A percentile compares a stretch with the other conserved stretches of the same genome.
These are phyloP conservation scores for Anguilla obscura DNA, from an alignment of 2,797 vertebrate genomes.

Conservation along the genomic window DNA sequence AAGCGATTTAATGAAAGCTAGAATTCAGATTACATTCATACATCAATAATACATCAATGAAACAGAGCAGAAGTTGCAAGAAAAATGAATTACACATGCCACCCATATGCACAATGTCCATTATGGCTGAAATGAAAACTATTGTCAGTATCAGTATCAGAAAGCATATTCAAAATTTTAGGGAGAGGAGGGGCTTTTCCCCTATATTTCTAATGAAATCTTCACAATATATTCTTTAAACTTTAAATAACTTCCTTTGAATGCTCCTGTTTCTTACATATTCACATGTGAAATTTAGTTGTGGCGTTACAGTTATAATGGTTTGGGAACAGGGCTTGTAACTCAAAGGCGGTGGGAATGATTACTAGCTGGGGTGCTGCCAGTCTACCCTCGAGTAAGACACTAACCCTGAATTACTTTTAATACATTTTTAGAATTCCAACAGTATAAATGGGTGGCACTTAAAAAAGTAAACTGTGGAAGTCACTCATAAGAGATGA, in stretches of 20 bases:
- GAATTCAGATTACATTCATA: not conserved
- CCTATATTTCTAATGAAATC: not conserved
- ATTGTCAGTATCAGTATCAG: not conserved
- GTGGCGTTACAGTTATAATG: too few species aligned
- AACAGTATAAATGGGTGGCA: too few species aligned
- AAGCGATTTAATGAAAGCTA: conserved; percentile 17
- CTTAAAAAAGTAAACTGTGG: too few species aligned
- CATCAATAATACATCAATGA: not conserved
- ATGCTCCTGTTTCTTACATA: too few species aligned
- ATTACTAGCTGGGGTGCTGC: too few species aligned
- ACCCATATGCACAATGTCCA: conserved; percentile 40
- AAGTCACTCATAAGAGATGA: too few species aligned
- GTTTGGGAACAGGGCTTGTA: too few species aligned
- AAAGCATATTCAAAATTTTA: not conserved
- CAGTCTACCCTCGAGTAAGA: too few species aligned
- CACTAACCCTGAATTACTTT: too few species aligned
- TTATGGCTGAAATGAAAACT: conserved; percentile 5
- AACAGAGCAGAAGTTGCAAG: conserved; percentile 26
- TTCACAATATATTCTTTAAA: not conserved
- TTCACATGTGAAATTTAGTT: too few species aligned
- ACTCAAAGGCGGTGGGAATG: too few species aligned
- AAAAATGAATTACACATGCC: conserved; percentile 36
- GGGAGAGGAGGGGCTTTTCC: not conserved
- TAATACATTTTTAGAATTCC: too few species aligned
- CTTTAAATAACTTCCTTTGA: not conserved